Evolutionary conservation across 2,888 invertebrate genomes (phyloP), one percentile per base, ranked within the genome.

Genomic region (Chesias legatella): DNA sequence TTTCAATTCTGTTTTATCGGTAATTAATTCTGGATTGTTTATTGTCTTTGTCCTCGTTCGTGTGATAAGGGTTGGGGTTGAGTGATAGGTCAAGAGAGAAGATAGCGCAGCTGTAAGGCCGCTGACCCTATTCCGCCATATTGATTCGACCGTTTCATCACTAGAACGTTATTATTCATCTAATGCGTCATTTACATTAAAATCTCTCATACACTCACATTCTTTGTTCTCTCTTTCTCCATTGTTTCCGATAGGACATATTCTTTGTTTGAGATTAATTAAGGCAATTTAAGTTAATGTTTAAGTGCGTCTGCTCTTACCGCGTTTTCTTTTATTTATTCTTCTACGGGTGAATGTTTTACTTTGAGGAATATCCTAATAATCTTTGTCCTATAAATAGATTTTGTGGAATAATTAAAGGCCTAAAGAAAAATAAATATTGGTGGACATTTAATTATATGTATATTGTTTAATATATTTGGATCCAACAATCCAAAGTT

Each of bases 61-160:
- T 61, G 61, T 59, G 85, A 85, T 85, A 85, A 82, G 74, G 71
- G 71, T 70, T 58, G 71, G 78, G 79, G 79, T 79, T 72, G 74
- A 66, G 72, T 65, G 69, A 54, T 60, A 70, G 84, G 85, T 85
- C 84, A 73, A 64, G 70, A 63, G 64, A 63, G 68, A 61, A 75
- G 86, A 86, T 86, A 86, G 49, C 62, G 62, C 71, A 73, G 72
- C 74, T 76, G 77, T 63, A 69, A 73, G 82, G 79, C 57, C 77
- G 70, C 69, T 67, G 74, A 79, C 79, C 78, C 64, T 48, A 66
- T 43, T 40, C 34, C 44, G 44, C 33, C 41, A 37, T 45, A 17
- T 45, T 36, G 44, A 27, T 20, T 34, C 32, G 32, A 39, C 35
- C 26, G 32, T 42, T 32, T 42, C 24, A 42, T 20, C 21, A 4